A percentile compares a stretch with the other conserved stretches of the same genome.
Evolutionary conservation across 2,888 invertebrate species (phyloP).

Genomic region (Lycocerus yunnanus): DNA sequence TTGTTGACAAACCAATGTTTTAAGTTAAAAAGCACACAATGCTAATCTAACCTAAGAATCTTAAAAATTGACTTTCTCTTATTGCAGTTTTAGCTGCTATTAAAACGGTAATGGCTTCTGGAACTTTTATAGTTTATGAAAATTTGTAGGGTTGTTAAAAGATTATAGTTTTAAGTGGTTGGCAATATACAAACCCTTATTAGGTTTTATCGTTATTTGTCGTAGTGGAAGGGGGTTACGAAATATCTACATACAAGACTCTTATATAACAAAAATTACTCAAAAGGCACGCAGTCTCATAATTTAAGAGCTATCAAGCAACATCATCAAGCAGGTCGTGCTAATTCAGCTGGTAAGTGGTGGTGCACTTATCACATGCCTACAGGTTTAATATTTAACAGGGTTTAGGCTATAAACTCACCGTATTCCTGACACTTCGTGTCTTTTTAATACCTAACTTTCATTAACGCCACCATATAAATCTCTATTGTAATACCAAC

Average conservation of each 20-base stretch:
- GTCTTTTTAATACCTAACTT: constrained; percentile 55
- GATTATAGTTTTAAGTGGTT: background rate
- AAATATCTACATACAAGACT: constrained; percentile 7
- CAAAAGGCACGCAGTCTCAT: constrained; percentile 50
- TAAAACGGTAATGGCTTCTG: background rate
- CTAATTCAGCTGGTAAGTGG: constrained; percentile 51
- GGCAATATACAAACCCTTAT: constrained; percentile 1
- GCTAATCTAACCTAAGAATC: background rate
- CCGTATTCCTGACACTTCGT: constrained; percentile 46
- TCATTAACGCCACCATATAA: constrained; percentile 55
- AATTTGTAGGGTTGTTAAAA: background rate
- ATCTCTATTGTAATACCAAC: constrained; percentile 53
- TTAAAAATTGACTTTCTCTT: background rate
- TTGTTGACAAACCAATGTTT: constrained; percentile 44
- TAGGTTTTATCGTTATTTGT: constrained; percentile 2
- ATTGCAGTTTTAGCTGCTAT: background rate
- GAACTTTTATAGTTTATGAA: background rate
- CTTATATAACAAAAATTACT: constrained; percentile 38
- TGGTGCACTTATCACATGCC: constrained; percentile 52
- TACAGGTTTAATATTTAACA: constrained; percentile 54
- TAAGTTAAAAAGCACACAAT: constrained; percentile 16
- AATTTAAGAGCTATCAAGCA: constrained; percentile 48
- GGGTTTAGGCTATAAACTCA: constrained; percentile 45
- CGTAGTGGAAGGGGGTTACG: constrained; percentile 4
- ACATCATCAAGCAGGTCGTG: constrained; percentile 43